These are phyloP conservation scores for Platerodrilus igneus DNA, from an alignment of 2,888 invertebrate species.

Conservation along the genomic window DNA sequence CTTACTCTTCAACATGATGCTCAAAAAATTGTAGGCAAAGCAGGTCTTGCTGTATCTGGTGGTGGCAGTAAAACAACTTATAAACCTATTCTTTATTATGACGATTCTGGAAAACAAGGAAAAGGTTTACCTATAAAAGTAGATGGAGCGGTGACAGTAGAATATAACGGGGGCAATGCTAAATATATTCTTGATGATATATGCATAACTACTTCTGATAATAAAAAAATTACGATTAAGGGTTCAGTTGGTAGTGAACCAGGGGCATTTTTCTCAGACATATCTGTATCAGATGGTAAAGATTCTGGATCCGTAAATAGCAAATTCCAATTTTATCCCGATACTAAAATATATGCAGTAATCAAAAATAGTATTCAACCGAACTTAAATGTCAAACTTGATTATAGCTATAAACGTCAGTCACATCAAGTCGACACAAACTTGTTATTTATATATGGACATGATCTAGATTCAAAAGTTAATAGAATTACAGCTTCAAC, in stretches of 20 bases:
- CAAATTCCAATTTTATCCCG: conserved; percentile 38
- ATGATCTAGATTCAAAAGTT: conserved; percentile 54
- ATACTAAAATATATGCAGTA: conserved; percentile 46
- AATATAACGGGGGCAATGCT: conserved; percentile 45
- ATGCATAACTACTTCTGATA: conserved; percentile 45
- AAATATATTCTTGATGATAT: conserved; percentile 60
- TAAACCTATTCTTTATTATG: conserved; percentile 66
- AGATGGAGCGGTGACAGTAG: conserved; percentile 51
- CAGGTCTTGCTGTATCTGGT: conserved; percentile 60
- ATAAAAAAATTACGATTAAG: conserved; percentile 49
- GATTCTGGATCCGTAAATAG: conserved; percentile 49
- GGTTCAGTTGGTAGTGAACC: conserved; percentile 50
- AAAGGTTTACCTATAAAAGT: conserved; percentile 48
- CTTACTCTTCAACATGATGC: conserved; percentile 56
- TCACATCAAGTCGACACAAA: conserved; percentile 28
- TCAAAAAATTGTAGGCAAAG: conserved; percentile 57
- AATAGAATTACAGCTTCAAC: conserved; percentile 54
- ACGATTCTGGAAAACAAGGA: conserved; percentile 51
- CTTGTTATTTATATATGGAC: conserved; percentile 55
- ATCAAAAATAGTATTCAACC: conserved; percentile 59
- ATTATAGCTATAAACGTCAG: conserved; percentile 47
- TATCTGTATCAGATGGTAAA: conserved; percentile 51
- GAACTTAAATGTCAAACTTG: conserved; percentile 56
- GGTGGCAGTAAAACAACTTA: conserved; percentile 54
- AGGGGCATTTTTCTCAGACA: conserved; percentile 48